A percentile compares a stretch with the other conserved stretches of the same genome.
These are phyloP conservation scores for Lydus trimaculatus DNA, from an alignment of 2,888 invertebrate species.

Conservation along the genomic window DNA sequence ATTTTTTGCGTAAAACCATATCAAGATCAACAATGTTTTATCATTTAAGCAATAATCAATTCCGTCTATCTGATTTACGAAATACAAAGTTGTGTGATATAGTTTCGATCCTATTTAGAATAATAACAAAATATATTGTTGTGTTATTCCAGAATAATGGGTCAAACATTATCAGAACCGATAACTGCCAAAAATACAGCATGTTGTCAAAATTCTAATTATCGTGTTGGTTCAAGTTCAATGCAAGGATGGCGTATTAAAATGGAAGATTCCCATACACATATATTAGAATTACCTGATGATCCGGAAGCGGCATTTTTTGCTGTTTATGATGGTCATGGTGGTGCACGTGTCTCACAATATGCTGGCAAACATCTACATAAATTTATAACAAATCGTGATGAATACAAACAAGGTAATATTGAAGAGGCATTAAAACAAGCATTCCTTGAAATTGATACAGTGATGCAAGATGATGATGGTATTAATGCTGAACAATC, in stretches of 20 bases:
- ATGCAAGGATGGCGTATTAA: slow-evolving; percentile 99
- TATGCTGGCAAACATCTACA: slow-evolving; percentile 96
- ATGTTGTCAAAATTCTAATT: slow-evolving; percentile 76
- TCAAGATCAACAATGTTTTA: slow-evolving; percentile 20
- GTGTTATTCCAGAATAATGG: slow-evolving; percentile 73
- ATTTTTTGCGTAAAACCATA: slow-evolving; percentile 13
- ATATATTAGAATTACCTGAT: slow-evolving; percentile 89
- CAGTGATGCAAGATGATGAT: slow-evolving; percentile 90
- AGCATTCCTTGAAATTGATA: slow-evolving; percentile 84
- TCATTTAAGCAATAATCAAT: neutral
- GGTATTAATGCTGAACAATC: slow-evolving; percentile 90
- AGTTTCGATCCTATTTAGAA: no score
- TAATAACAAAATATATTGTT: no score
- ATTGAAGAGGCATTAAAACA: slow-evolving; percentile 85
- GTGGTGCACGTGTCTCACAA: slow-evolving; percentile 78
- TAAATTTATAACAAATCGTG: slow-evolving; percentile 84
- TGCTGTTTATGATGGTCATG: slow-evolving; percentile 97
- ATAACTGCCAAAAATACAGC: slow-evolving; percentile 89
- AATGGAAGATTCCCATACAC: slow-evolving; percentile 99
- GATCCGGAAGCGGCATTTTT: slow-evolving; percentile 93
- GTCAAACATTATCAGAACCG: slow-evolving; percentile 97
- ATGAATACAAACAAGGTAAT: slow-evolving; percentile 84
- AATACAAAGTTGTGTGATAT: neutral
- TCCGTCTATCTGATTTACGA: neutral
- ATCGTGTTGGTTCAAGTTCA: slow-evolving; percentile 91